phyloP scores from a whole-genome alignment of 2,797 vertebrate genomes.

The Coilia nasus region DNA sequence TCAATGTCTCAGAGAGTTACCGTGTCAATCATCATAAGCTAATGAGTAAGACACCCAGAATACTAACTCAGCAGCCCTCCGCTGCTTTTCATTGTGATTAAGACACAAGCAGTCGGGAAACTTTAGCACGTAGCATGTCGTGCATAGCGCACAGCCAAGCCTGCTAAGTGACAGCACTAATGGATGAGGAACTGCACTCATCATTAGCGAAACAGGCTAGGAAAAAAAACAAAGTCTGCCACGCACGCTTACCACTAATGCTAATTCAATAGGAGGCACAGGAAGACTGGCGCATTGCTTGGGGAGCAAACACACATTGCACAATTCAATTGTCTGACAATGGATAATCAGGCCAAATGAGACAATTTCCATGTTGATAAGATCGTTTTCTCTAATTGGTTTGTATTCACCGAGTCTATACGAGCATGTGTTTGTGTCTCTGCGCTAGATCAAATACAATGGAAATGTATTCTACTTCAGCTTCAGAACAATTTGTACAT shows the following conservation, averaged over 20 bases:
- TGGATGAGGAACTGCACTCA: not conserved
- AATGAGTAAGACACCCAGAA: not conserved
- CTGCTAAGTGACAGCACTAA: not conserved
- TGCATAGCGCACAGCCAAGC: not conserved
- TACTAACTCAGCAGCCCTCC: not conserved
- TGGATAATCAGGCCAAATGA: constrained; percentile 1
- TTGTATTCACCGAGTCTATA: not conserved
- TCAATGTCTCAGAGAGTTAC: not conserved
- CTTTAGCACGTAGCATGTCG: not conserved
- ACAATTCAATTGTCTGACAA: not conserved
- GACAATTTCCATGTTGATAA: constrained; percentile 6
- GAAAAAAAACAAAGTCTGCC: not conserved
- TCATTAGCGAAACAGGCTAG: not conserved
- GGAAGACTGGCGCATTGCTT: not conserved
- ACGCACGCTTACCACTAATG: not conserved
- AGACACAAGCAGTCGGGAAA: not conserved
- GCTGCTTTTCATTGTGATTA: not conserved
- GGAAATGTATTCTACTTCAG: not conserved
- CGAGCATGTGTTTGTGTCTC: not conserved
- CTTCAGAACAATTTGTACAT: not conserved
- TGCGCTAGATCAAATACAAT: not conserved
- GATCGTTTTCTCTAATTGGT: constrained; percentile 1
- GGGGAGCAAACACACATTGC: not conserved
- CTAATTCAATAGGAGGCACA: not conserved
- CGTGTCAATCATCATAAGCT: not conserved